phyloP scores from a whole-genome alignment of 1,140 invertebrate genomes.

The Nephila pilipes region DNA sequence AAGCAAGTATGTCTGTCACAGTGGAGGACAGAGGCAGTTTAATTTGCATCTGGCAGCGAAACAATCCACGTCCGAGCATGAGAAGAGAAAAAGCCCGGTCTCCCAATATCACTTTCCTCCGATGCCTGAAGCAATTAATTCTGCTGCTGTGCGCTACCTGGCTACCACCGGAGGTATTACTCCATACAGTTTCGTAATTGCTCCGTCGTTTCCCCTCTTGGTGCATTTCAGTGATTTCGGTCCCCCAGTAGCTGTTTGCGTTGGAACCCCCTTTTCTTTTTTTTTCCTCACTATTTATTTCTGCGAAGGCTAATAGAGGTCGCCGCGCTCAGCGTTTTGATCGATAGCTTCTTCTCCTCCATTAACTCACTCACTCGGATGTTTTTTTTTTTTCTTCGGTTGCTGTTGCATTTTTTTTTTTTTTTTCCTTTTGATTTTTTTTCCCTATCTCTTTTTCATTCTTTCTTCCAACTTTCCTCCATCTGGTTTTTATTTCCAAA shows the following conservation, averaged over 20 bases:
- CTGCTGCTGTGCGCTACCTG: conserved; percentile 26
- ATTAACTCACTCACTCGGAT: conserved; percentile 64
- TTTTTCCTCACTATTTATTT: conserved; percentile 38
- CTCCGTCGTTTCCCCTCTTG: conserved; percentile 10
- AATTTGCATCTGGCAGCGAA: background rate
- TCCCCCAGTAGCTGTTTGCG: background rate
- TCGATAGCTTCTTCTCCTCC: conserved; percentile 67
- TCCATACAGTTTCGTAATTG: conserved; percentile 18
- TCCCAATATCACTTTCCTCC: conserved; percentile 18
- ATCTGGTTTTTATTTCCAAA: conserved; percentile 52
- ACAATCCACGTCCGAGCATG: background rate
- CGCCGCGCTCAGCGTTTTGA: conserved; percentile 57
- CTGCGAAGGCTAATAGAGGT: conserved; percentile 50
- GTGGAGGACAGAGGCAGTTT: background rate
- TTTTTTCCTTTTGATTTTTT: background rate
- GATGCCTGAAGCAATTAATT: conserved; percentile 36
- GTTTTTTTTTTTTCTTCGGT: background rate
- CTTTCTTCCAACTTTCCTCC: background rate
- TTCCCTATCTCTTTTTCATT: background rate
- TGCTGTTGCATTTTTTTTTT: conserved; percentile 1
- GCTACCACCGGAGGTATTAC: background rate
- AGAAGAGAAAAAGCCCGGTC: background rate
- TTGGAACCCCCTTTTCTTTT: background rate
- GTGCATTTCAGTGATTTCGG: conserved; percentile 31
- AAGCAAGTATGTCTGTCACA: background rate